Percentiles rank a stretch among this genome's conserved stretches.
Conservation (phyloP, 1,140 invertebrate genomes). For the Ostrea denselamellosa region DNA sequence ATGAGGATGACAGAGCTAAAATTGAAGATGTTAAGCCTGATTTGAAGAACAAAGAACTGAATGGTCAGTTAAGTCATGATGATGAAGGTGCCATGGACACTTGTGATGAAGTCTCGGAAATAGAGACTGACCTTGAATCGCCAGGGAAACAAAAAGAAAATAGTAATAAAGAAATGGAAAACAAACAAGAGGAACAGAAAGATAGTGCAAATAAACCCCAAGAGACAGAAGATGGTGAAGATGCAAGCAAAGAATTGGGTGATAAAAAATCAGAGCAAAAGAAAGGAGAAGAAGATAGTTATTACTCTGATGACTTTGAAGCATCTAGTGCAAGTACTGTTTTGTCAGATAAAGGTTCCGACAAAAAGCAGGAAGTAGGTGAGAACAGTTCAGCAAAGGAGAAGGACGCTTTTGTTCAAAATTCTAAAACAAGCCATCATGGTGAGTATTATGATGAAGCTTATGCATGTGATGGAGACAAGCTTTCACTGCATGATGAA, state of each 20-base stretch:
- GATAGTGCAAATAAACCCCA: background rate
- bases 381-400: background rate
- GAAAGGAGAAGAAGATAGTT: slow-evolving; percentile 31
- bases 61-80: slow-evolving; percentile 29
- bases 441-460: slow-evolving; percentile 46
- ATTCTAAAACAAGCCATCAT: background rate
- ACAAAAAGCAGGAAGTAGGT: background rate
- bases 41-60: background rate
- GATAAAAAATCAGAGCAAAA: slow-evolving; percentile 30
- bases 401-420: background rate
- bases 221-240: background rate
- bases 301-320: slow-evolving; percentile 53
- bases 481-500: slow-evolving; percentile 31
- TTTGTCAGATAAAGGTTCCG: background rate
- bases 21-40: background rate
- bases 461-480: slow-evolving; percentile 43
- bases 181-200: slow-evolving; percentile 27
- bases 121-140: slow-evolving; percentile 63
- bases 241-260: slow-evolving; percentile 40
- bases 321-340: slow-evolving; percentile 39
- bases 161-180: slow-evolving; percentile 42
- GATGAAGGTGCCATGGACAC: slow-evolving; percentile 56
- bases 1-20: slow-evolving; percentile 25
- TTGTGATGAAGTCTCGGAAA: slow-evolving; percentile 68
- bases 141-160: slow-evolving; percentile 52